phyloP scores from a whole-genome alignment of 2,797 vertebrate species.

The Spinus pinus region DNA sequence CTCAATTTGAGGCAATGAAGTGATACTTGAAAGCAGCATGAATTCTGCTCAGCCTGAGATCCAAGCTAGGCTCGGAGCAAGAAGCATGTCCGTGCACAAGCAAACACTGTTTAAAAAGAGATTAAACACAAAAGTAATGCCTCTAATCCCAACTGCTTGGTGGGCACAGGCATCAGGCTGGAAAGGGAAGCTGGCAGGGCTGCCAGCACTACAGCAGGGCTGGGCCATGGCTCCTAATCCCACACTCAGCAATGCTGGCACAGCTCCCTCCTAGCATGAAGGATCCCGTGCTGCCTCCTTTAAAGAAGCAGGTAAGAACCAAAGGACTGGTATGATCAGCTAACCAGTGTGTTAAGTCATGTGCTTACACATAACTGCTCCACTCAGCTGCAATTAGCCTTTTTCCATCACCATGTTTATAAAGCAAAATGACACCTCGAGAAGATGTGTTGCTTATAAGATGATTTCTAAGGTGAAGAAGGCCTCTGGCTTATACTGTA shows the following conservation, averaged over 20 bases:
- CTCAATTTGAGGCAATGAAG: background rate
- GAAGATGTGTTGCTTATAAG: conserved; percentile 17
- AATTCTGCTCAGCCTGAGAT: background rate
- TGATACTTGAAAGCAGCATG: conserved; percentile 16
- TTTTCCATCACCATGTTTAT: background rate
- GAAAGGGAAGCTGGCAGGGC: background rate
- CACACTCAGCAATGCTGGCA: background rate
- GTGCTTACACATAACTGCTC: conserved; percentile 40
- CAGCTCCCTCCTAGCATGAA: background rate
- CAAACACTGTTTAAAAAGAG: background rate
- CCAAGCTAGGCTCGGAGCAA: background rate
- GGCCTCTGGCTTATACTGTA: conserved; percentile 3
- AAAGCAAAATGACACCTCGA: conserved; percentile 17
- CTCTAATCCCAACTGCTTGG: conserved; percentile 8
- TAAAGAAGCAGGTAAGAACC: background rate
- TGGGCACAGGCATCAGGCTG: conserved; percentile 8
- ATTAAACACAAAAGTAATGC: conserved; percentile 22
- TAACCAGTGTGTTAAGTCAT: conserved; percentile 12
- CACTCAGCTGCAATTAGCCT: conserved; percentile 10
- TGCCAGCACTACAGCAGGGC: background rate
- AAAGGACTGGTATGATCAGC: conserved; percentile 2
- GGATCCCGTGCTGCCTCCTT: background rate
- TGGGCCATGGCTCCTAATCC: background rate
- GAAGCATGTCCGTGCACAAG: background rate
- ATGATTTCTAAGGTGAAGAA: conserved; percentile 38